Evolutionary conservation across 2,113 vertebrate species (phyloP).

Genomic region (Hyperopisus bebe): DNA sequence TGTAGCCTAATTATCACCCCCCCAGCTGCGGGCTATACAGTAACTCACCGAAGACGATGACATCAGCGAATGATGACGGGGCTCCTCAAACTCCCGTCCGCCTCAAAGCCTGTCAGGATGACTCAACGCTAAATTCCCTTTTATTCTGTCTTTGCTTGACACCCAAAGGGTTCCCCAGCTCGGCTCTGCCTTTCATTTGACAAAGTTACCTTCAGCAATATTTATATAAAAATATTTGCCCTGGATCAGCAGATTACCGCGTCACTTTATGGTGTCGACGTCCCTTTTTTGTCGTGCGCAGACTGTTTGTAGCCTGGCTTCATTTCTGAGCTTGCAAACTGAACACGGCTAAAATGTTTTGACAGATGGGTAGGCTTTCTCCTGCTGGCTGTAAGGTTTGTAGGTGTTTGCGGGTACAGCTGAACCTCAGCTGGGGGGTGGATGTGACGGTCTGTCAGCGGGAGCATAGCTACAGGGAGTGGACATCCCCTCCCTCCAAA

Average conservation of each 20-base stretch:
- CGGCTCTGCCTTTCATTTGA: neutral
- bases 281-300: neutral
- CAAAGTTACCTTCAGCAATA: slow-evolving; percentile 3
- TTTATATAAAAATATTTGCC: slow-evolving; percentile 1
- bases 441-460: neutral
- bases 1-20: neutral
- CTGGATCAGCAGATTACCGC: neutral
- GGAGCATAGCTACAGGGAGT: neutral
- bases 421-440: neutral
- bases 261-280: neutral
- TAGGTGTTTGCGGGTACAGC: neutral
- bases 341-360: neutral
- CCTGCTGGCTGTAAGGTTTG: neutral
- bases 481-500: neutral
- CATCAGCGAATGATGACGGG: neutral
- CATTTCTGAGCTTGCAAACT: neutral
- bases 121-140: neutral
- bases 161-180: neutral
- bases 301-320: neutral
- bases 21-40: neutral
- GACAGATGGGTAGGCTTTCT: neutral
- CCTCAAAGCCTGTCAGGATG: neutral
- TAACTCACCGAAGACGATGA: neutral
- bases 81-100: neutral
- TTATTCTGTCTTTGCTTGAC: neutral